These are phyloP conservation scores for Caenorhabditis sp. DNA, from an alignment of 2,888 invertebrate genomes.

Conservation along the genomic window DNA sequence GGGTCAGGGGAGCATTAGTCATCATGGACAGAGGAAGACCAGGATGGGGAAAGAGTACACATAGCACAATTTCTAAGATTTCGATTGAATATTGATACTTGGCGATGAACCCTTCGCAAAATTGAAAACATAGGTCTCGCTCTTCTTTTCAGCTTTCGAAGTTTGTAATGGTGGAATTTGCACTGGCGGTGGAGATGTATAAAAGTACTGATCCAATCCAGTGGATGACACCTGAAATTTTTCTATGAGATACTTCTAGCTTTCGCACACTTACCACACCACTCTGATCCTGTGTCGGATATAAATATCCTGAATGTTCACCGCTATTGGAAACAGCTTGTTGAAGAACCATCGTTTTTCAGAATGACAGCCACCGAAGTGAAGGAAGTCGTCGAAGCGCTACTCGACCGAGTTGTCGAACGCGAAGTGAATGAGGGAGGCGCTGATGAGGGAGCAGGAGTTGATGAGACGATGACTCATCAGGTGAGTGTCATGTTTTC, in stretches of 20 bases:
- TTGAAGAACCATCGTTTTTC: neutral
- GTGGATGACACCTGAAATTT: neutral
- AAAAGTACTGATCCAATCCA: neutral
- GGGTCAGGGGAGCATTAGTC: too few relatives aligned
- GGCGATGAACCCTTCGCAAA: conserved; percentile 9
- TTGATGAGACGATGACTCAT: too few relatives aligned
- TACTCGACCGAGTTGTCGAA: too few relatives aligned
- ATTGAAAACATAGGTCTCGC: neutral
- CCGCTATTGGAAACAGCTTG: neutral
- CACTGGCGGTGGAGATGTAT: neutral
- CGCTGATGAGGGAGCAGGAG: too few relatives aligned
- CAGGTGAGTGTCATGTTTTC: too few relatives aligned
- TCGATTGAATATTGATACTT: neutral
- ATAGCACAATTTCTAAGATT: neutral
- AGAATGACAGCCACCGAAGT: neutral
- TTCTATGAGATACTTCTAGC: too few relatives aligned
- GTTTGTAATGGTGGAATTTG: too few relatives aligned
- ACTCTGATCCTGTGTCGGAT: neutral
- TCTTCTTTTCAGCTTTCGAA: conserved; percentile 3
- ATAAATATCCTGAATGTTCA: neutral
- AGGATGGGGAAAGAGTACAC: neutral
- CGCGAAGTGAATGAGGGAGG: neutral
- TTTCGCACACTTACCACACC: neutral
- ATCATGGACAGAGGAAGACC: too few relatives aligned
- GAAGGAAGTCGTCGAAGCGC: neutral